Evolutionary conservation across 2,888 invertebrate genomes (phyloP).

Genomic region (Mythimna vitellina): DNA sequence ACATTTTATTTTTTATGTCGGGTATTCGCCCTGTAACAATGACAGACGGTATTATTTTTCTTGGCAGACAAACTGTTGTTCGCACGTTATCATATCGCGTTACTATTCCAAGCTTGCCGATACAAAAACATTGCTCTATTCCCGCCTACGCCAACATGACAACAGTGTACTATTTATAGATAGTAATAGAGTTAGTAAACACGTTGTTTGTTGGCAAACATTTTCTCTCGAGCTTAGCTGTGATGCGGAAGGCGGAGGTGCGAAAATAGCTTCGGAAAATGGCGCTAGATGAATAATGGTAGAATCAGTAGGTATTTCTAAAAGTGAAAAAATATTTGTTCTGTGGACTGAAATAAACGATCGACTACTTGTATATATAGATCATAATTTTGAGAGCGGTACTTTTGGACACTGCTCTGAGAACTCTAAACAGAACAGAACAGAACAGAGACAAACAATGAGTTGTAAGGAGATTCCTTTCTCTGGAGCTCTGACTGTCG

Average conservation of each 20-base stretch:
- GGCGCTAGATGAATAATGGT: conserved; percentile 12
- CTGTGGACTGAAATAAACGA: too few relatives aligned
- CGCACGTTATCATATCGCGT: conserved; percentile 19
- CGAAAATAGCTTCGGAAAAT: conserved; percentile 46
- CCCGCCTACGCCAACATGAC: conserved; percentile 30
- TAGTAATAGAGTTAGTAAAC: conserved; percentile 53
- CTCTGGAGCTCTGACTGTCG: too few relatives aligned
- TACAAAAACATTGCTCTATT: conserved; percentile 35
- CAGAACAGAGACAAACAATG: too few relatives aligned
- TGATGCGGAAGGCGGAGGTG: conserved; percentile 54
- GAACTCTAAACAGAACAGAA: too few relatives aligned
- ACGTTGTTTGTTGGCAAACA: conserved; percentile 62
- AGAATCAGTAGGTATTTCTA: neutral
- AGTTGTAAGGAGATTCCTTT: too few relatives aligned
- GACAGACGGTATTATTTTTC: neutral
- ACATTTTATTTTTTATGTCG: neutral
- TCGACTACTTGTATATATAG: too few relatives aligned
- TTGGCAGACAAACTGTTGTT: conserved; percentile 32
- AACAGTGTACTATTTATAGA: conserved; percentile 29
- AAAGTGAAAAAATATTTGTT: too few relatives aligned
- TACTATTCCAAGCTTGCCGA: conserved; percentile 15
- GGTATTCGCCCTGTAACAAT: neutral
- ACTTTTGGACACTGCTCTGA: too few relatives aligned
- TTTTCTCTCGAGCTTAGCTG: conserved; percentile 35
- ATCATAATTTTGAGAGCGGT: too few relatives aligned